Evolutionary conservation across 2,113 vertebrate genomes (phyloP).

Genomic region (Odobenus rosmarus): DNA sequence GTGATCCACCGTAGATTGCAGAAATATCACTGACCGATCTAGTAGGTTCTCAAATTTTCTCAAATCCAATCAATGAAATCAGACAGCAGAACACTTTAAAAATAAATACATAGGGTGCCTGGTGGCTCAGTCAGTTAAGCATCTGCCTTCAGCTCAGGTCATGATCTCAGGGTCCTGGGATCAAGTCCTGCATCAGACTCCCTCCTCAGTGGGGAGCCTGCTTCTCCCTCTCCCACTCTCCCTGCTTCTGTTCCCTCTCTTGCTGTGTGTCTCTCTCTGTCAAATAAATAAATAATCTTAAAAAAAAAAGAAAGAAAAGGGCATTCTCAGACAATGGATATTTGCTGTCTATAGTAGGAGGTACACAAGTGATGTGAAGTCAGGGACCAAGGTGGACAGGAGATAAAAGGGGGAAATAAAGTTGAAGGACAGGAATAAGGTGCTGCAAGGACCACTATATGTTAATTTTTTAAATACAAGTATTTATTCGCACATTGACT

Average conservation of each 20-base stretch:
- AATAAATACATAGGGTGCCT: not conserved
- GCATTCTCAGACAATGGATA: rapidly evolving
- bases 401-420: not conserved
- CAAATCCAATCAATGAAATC: not conserved
- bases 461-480: not conserved
- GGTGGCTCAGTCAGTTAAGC: too few species aligned
- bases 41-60: not conserved
- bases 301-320: not conserved
- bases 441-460: not conserved
- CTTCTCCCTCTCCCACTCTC: too few species aligned
- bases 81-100: not conserved
- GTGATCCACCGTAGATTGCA: not conserved
- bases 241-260: too few species aligned
- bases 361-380: rapidly evolving
- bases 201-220: too few species aligned
- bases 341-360: too few species aligned
- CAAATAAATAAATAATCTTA: too few species aligned
- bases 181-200: too few species aligned
- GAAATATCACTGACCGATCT: not conserved
- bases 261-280: too few species aligned
- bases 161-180: too few species aligned
- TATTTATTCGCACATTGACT: not conserved
- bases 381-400: not conserved
- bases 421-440: not conserved
- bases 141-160: too few species aligned